Conservation (phyloP, 2,113 vertebrate species). For the Parotia lawesii region DNA sequence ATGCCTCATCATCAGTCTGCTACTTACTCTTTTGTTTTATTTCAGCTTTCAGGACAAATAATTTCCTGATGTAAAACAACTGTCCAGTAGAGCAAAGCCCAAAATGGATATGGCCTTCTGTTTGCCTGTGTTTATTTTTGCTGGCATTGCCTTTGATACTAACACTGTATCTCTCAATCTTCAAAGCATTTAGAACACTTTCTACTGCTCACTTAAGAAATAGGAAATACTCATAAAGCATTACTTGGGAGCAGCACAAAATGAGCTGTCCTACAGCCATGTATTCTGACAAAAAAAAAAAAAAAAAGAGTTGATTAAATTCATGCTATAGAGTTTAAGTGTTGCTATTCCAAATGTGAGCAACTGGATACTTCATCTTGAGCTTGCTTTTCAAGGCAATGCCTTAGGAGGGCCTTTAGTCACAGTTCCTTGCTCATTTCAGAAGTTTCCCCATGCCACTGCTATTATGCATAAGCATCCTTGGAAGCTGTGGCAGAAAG, state of each 20-base stretch:
- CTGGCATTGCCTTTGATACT: neutral
- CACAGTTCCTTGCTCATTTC: neutral
- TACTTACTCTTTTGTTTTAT: neutral
- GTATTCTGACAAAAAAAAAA: neutral
- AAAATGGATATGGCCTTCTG: neutral
- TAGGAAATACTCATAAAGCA: neutral
- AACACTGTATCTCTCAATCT: neutral
- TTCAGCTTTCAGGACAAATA: neutral
- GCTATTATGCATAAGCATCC: neutral
- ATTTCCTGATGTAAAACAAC: neutral
- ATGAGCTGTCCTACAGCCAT: neutral
- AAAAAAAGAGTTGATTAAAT: conserved; percentile 22
- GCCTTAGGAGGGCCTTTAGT: conserved; percentile 24
- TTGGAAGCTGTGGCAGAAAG: neutral
- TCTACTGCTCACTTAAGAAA: neutral
- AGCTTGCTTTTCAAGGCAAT: conserved; percentile 28
- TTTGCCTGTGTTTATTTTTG: neutral
- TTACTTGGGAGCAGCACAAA: neutral
- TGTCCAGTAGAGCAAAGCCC: neutral
- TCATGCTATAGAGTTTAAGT: conserved; percentile 31
- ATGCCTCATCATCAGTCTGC: neutral
- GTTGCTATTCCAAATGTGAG: conserved; percentile 18
- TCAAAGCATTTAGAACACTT: neutral
- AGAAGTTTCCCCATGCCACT: neutral
- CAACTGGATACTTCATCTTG: neutral